Base-by-base conservation (phyloP, 2,113 vertebrate species). In the Microtus pennsylvanicus region DNA sequence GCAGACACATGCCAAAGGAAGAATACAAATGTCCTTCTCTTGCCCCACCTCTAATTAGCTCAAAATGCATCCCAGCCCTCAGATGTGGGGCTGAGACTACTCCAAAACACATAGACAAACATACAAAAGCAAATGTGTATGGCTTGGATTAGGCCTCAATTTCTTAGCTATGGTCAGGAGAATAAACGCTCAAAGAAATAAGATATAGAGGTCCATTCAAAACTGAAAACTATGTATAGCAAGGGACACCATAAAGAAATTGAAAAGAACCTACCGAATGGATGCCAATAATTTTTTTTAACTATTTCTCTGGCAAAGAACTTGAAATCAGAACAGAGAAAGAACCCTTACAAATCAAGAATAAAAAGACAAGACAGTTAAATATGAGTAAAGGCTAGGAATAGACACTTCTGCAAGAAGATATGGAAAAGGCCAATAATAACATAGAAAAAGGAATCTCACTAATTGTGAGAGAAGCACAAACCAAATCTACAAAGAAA, bases 311-410 rank as follows among this genome's bases (percentile, higher is more conserved):
- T 45, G 6, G 65, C 17, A 72, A 81, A 63, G 30, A 9, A 76
- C 26, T 91, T 93, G 13, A 58, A 94, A 55, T 19, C 5, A 91
- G 52, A 93, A 86, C 76, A 94, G 61, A 89, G 65, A 77, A 87
- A 81, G 38, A 90, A 90, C 45, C 74, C 82, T 91, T 61, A 75
- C 1, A 88, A 90, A 61, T 83, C 61, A 58, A 76, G 3, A 82
- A 52, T 61, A 83, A 74, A 94, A 52, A 38, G 50, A 89, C 26
- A 92, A 75, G 4, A 16, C 67, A 94, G 28, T 80, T 89, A 67
- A 89, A 63, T 61, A 88, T 55, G 5, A 33, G 74, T 70, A 86
- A 95, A 96, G 35, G 26, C 65, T 76, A 72, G 42, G 10, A 90
- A 85, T 45, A 93, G 50, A 81, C 61, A 89, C 67, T 87, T 93